phyloP scores from a whole-genome alignment of 2,888 invertebrate genomes.

The Eupithecia inturbata region DNA sequence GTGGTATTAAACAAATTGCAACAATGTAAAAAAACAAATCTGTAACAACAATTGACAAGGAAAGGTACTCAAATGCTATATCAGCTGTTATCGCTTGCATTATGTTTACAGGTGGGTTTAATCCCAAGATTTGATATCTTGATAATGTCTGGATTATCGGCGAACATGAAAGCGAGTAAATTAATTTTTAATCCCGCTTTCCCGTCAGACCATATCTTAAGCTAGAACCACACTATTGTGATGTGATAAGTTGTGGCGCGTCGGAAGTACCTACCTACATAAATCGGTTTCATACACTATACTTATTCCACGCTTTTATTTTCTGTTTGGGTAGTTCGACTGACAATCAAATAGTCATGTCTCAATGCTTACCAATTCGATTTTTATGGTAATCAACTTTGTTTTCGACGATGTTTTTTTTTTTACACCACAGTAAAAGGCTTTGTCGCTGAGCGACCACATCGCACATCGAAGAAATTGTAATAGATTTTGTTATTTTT shows the following conservation, averaged over 20 bases:
- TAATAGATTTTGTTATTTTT: no score
- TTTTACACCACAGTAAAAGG: no score
- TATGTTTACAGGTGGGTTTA: constrained; percentile 78
- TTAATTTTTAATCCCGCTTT: constrained; percentile 81
- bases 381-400: no score
- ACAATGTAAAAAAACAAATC: constrained; percentile 12
- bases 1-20: background rate
- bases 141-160: constrained; percentile 82
- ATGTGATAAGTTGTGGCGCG: background rate
- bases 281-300: background rate
- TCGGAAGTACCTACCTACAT: background rate
- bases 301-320: no score
- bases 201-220: constrained; percentile 72
- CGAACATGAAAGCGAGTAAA: constrained; percentile 81
- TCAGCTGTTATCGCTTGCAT: constrained; percentile 75
- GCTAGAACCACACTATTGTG: constrained; percentile 49
- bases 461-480: no score
- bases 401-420: no score
- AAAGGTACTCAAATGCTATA: constrained; percentile 56
- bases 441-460: no score
- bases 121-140: constrained; percentile 80
- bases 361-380: no score
- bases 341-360: no score
- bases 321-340: no score
- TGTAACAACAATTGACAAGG: constrained; percentile 30